A percentile compares a stretch with the other conserved stretches of the same genome.
These are phyloP conservation scores for Seriola rivoliana DNA, from an alignment of 2,113 vertebrate genomes.

Conservation along the genomic window DNA sequence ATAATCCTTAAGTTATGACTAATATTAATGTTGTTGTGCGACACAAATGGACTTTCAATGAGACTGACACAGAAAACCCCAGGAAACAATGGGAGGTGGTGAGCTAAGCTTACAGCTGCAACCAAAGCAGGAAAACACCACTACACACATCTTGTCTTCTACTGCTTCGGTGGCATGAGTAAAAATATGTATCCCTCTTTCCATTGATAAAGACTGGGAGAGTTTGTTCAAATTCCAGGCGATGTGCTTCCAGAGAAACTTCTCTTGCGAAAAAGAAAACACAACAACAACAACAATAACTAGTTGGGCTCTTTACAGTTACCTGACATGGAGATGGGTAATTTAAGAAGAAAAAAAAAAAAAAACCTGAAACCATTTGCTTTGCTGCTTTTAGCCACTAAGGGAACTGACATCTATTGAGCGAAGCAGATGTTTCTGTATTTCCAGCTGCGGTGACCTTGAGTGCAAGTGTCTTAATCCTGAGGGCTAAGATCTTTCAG, in stretches of 20 bases:
- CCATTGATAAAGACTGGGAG: background rate
- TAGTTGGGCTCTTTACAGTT: background rate
- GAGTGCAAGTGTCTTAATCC: slow-evolving; percentile 52
- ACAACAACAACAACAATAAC: background rate
- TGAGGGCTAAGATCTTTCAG: slow-evolving; percentile 35
- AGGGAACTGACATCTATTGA: slow-evolving; percentile 11
- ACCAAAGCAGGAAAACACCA: slow-evolving; percentile 28
- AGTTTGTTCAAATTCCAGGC: background rate
- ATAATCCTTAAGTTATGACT: slow-evolving; percentile 55
- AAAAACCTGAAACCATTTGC: background rate
- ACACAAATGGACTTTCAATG: slow-evolving; percentile 88
- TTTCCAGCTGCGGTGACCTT: slow-evolving; percentile 55
- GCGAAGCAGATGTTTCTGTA: slow-evolving; percentile 17
- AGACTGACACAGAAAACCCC: slow-evolving; percentile 67
- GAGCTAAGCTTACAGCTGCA: slow-evolving; percentile 25
- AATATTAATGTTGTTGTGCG: slow-evolving; percentile 71
- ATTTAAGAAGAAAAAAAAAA: background rate
- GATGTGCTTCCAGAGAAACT: background rate
- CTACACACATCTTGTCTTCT: background rate
- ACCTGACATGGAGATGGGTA: background rate
- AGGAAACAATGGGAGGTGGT: slow-evolving; percentile 42
- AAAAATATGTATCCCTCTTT: background rate
- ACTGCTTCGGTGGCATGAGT: background rate
- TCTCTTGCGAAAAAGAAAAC: slow-evolving; percentile 5
- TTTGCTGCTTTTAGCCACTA: background rate